Conservation (phyloP, 35 echinoderm and acorn worm species). For the Lytechinus variegatus region DNA sequence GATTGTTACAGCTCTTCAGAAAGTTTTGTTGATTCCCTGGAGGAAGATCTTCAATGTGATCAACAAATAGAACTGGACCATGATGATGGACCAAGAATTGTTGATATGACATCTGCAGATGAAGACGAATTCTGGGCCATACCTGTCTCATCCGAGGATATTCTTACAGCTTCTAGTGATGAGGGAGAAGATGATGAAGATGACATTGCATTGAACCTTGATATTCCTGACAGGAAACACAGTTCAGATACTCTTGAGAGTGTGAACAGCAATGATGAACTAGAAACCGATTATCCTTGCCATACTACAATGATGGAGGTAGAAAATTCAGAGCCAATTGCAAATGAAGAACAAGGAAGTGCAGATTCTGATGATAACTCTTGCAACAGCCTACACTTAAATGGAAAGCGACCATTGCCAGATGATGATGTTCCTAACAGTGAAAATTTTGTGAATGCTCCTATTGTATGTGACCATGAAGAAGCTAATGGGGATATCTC, state of each 20-base stretch:
- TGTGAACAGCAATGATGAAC: not conserved
- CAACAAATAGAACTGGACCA: not conserved
- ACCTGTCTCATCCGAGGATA: constrained; percentile 29
- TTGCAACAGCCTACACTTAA: not conserved
- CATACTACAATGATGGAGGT: not conserved
- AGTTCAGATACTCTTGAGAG: constrained; percentile 37
- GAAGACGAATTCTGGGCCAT: constrained; percentile 51
- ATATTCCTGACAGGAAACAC: constrained; percentile 17
- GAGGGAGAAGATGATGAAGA: constrained; percentile 21
- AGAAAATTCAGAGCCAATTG: not conserved
- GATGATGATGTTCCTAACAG: not conserved
- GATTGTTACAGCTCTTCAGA: not conserved
- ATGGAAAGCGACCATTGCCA: not conserved
- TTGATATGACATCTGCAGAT: constrained; percentile 47
- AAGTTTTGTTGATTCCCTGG: not conserved
- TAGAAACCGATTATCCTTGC: not conserved
- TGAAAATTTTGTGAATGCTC: not conserved
- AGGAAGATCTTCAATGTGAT: not conserved
- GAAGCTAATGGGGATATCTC: not conserved
- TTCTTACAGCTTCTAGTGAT: constrained; percentile 40
- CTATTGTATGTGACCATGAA: not conserved
- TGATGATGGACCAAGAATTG: constrained; percentile 38
- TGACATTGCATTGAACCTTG: constrained; percentile 11
- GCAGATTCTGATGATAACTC: not conserved
- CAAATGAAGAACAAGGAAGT: not conserved